phyloP scores from a whole-genome alignment of 2,113 vertebrate species.

The Herpetotheres cachinnans region DNA sequence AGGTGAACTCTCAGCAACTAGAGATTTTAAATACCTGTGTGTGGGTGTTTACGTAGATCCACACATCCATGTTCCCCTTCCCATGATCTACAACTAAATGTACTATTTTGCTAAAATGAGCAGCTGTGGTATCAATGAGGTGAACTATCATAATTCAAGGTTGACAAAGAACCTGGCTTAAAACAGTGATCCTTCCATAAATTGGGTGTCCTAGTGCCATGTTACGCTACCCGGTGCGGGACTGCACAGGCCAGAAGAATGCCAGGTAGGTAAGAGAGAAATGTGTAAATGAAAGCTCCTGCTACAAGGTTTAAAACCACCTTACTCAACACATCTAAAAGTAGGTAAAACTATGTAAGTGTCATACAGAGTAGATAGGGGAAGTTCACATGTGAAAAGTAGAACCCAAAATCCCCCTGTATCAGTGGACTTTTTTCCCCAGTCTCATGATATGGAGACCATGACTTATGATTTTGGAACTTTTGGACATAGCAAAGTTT shows the following conservation, averaged over 20 bases:
- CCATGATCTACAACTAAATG: background rate
- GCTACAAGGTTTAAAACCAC: background rate
- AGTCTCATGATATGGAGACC: background rate
- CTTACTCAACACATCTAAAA: background rate
- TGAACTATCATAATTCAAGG: background rate
- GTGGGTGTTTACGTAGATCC: background rate
- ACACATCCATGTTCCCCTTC: background rate
- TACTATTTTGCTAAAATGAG: background rate
- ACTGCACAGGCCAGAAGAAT: background rate
- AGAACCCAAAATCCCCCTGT: accelerated
- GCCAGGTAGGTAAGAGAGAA: background rate
- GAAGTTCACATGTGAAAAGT: background rate
- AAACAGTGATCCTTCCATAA: background rate
- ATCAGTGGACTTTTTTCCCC: background rate
- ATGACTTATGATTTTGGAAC: background rate
- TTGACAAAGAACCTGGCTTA: background rate
- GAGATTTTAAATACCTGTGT: background rate
- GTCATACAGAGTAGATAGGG: background rate
- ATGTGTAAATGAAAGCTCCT: background rate
- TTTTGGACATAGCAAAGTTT: background rate
- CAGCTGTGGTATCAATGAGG: background rate
- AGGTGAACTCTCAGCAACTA: background rate
- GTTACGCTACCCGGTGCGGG: background rate
- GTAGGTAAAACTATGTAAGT: background rate
- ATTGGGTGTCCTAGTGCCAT: background rate